phyloP scores from a whole-genome alignment of 2,888 invertebrate species.

The Aquatica leii region DNA sequence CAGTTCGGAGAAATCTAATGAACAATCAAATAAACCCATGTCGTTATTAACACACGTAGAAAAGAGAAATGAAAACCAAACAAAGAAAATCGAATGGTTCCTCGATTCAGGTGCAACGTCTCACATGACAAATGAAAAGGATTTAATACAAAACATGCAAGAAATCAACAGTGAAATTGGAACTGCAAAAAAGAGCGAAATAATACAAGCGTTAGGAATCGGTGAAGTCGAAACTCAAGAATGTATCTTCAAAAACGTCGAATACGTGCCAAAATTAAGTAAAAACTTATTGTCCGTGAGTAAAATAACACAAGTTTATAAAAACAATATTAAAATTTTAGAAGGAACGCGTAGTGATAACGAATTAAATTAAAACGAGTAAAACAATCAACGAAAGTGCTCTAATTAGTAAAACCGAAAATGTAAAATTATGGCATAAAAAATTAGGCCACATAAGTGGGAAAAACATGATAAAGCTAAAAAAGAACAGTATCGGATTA shows the following conservation, averaged over 20 bases:
- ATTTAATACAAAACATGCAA: background rate
- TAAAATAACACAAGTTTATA: conserved; percentile 2
- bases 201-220: background rate
- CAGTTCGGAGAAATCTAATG: background rate
- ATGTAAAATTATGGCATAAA: background rate
- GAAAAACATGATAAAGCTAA: conserved; percentile 6
- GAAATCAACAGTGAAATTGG: background rate
- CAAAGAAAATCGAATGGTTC: background rate
- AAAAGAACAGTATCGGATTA: conserved; percentile 2
- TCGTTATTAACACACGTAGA: conserved; percentile 3
- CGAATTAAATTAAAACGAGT: conserved; percentile 1
- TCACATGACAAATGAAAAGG: too few relatives aligned
- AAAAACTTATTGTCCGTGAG: conserved; percentile 8
- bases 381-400: conserved; percentile 2
- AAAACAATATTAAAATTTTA: background rate
- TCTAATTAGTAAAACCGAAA: background rate
- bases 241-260: background rate
- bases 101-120: conserved; percentile 1
- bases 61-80: background rate
- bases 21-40: background rate
- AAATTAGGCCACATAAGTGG: conserved; percentile 2
- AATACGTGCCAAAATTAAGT: background rate
- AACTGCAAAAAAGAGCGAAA: conserved; percentile 1
- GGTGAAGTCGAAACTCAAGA: background rate
- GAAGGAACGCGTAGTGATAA: background rate